A percentile compares a stretch with the other conserved stretches of the same genome.
phyloP scores from a whole-genome alignment of 2,797 vertebrate species.

The Myripristis murdjan region DNA sequence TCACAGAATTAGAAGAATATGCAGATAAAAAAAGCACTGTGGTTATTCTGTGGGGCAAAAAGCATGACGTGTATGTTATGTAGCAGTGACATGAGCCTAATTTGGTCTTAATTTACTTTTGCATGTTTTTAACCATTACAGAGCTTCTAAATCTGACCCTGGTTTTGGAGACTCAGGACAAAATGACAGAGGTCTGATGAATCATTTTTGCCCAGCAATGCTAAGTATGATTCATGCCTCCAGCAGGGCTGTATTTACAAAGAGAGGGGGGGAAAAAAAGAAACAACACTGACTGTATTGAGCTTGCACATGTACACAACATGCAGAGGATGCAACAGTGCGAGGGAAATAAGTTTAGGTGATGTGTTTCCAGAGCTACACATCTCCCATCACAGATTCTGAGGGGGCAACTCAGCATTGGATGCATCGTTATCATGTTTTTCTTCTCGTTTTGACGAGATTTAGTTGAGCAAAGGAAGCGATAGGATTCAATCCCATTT shows the following conservation, averaged over 20 bases:
- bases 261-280: slow-evolving; percentile 47
- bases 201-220: slow-evolving; percentile 66
- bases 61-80: slow-evolving; percentile 11
- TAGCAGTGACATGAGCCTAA: slow-evolving; percentile 49
- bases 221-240: slow-evolving; percentile 70
- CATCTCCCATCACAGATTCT: neutral
- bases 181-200: slow-evolving; percentile 73
- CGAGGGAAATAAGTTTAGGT: slow-evolving; percentile 8
- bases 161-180: slow-evolving; percentile 58
- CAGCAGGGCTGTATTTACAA: slow-evolving; percentile 53
- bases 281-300: slow-evolving; percentile 26
- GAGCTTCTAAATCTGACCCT: slow-evolving; percentile 49
- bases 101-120: slow-evolving; percentile 20
- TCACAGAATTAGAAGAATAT: neutral
- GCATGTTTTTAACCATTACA: slow-evolving; percentile 23
- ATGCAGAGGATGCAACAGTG: slow-evolving; percentile 1
- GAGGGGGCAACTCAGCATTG: neutral
- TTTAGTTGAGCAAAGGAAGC: slow-evolving; percentile 27
- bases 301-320: slow-evolving; percentile 28
- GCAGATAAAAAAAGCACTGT: slow-evolving; percentile 5
- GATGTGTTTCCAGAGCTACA: slow-evolving; percentile 4
- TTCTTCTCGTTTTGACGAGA: slow-evolving; percentile 31
- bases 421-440: slow-evolving; percentile 17
- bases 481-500: slow-evolving; percentile 42
- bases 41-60: neutral